These are phyloP conservation scores for Channa argus DNA, from an alignment of 2,113 vertebrate genomes.

Conservation along the genomic window DNA sequence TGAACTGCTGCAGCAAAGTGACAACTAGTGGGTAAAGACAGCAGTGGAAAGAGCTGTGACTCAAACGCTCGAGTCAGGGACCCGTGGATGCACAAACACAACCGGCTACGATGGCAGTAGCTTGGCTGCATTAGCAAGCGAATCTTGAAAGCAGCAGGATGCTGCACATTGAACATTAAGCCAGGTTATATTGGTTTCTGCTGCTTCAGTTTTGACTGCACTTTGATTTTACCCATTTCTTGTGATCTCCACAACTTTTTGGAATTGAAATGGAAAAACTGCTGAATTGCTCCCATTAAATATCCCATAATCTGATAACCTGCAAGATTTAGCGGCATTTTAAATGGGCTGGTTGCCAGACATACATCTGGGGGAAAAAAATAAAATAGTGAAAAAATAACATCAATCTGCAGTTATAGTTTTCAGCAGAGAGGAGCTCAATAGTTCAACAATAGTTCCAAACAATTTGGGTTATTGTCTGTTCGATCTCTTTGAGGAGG, in stretches of 20 bases:
- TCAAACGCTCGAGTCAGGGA: too few species aligned
- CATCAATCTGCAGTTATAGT: constrained; percentile 6
- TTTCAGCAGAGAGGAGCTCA: neutral
- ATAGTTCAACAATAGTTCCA: constrained; percentile 18
- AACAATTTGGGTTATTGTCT: constrained; percentile 24
- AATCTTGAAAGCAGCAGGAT: neutral
- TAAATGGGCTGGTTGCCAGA: constrained; percentile 8
- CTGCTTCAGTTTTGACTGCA: neutral
- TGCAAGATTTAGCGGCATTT: neutral
- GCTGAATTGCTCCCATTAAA: neutral
- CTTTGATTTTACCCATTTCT: neutral
- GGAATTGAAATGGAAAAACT: neutral
- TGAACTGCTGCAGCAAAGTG: too few species aligned
- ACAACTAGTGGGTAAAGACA: too few species aligned
- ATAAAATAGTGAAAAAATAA: neutral
- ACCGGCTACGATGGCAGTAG: too few species aligned
- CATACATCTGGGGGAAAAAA: neutral
- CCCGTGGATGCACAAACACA: too few species aligned
- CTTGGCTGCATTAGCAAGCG: too few species aligned
- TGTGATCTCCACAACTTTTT: neutral
- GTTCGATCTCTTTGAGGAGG: constrained; percentile 12
- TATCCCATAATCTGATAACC: neutral
- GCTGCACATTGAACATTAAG: neutral
- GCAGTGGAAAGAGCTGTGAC: too few species aligned
- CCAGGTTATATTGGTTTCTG: neutral